phyloP scores from a whole-genome alignment of 1,140 invertebrate genomes.

The Heliconius himera region DNA sequence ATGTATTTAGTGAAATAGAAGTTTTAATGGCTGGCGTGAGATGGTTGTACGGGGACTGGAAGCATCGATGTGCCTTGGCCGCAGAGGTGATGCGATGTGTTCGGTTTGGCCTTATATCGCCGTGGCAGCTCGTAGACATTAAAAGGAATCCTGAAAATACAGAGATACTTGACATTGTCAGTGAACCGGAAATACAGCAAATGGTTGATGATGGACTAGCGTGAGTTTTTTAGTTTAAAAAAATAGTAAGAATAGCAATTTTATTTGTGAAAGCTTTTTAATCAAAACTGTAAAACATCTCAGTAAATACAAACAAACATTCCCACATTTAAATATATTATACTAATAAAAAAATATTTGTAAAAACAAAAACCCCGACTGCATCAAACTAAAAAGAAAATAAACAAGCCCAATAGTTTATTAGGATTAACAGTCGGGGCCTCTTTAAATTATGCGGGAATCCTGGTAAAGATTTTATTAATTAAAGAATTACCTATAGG shows the following conservation, averaged over 20 bases:
- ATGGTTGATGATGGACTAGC: slow-evolving; percentile 88
- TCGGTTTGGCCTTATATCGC: slow-evolving; percentile 87
- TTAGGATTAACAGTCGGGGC: too few species aligned
- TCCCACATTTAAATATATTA: too few species aligned
- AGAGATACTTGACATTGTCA: slow-evolving; percentile 86
- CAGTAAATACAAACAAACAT: too few species aligned
- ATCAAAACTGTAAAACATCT: too few species aligned
- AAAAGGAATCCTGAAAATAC: slow-evolving; percentile 86
- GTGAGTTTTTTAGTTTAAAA: slow-evolving; percentile 70
- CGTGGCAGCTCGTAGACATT: slow-evolving; percentile 88
- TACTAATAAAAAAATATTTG: too few species aligned
- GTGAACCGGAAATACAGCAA: slow-evolving; percentile 84
- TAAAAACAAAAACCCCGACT: too few species aligned
- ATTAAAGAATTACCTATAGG: too few species aligned
- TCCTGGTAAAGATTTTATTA: too few species aligned
- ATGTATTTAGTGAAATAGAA: slow-evolving; percentile 85
- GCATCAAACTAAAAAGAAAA: too few species aligned
- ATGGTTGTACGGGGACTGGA: slow-evolving; percentile 88
- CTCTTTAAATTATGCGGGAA: too few species aligned
- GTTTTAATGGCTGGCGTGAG: slow-evolving; percentile 88
- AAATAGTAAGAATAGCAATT: background rate
- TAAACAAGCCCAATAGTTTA: too few species aligned
- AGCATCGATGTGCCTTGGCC: slow-evolving; percentile 78
- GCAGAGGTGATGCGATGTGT: slow-evolving; percentile 85
- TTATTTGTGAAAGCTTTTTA: background rate